Percentiles rank a stretch among this genome's conserved stretches.
These are phyloP conservation scores for Julus scandinavius DNA, from an alignment of 2,888 invertebrate species.

Conservation along the genomic window DNA sequence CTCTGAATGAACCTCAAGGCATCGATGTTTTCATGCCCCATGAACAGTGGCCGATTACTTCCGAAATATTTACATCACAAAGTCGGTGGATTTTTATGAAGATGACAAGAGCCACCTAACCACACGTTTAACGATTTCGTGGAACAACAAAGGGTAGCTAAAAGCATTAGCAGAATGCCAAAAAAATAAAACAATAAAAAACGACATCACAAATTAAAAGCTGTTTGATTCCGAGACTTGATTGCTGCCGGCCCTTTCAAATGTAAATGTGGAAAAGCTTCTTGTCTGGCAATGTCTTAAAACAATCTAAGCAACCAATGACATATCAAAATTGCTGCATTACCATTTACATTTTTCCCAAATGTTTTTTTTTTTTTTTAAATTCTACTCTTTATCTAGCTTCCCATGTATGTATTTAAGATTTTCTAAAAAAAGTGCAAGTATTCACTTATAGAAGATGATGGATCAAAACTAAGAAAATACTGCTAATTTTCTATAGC, in stretches of 20 bases:
- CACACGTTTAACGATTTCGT: not conserved
- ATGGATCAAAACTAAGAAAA: no score
- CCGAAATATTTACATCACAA: not conserved
- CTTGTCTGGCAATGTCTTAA: not conserved
- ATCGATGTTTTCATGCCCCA: not conserved
- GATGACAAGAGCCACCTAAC: not conserved
- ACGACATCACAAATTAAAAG: not conserved
- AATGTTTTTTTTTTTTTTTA: no score
- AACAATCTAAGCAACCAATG: not conserved
- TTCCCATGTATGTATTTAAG: no score
- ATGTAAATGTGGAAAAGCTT: not conserved
- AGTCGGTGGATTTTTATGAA: not conserved
- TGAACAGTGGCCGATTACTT: not conserved
- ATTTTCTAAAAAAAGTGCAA: no score
- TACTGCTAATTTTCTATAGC: no score
- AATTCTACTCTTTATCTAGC: no score
- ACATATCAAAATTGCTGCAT: no score
- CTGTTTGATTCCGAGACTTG: not conserved
- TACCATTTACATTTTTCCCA: no score
- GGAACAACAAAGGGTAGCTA: not conserved
- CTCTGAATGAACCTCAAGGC: not conserved
- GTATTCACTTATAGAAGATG: no score
- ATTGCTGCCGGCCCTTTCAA: not conserved
- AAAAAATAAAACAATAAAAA: not conserved
- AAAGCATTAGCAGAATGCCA: not conserved